A percentile compares a stretch with the other conserved stretches of the same genome.
Conservation (phyloP, 2,113 vertebrate genomes). For the Pelvicachromis taeniatus region DNA sequence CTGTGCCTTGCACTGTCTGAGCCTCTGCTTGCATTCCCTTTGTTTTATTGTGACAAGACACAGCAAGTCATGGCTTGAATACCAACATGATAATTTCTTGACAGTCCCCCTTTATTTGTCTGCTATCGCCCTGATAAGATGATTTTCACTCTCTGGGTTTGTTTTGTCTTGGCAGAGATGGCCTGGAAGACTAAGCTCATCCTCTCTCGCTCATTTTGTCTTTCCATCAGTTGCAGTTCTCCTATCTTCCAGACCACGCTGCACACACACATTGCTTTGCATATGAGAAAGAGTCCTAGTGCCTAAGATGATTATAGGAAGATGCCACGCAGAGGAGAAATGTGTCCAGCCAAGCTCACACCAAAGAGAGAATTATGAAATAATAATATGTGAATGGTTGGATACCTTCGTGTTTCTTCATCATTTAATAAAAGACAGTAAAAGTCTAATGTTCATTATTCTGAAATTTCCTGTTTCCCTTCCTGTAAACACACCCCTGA, state of each 20-base stretch:
- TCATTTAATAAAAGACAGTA: constrained; percentile 2
- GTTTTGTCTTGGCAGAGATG: constrained; percentile 63
- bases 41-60: constrained; percentile 67
- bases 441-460: constrained; percentile 5
- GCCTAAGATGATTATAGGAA: constrained; percentile 52
- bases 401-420: constrained; percentile 15
- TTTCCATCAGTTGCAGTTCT: constrained; percentile 43
- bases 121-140: constrained; percentile 65
- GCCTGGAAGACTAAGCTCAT: constrained; percentile 47
- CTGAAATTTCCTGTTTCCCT: constrained; percentile 1
- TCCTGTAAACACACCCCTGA: not conserved
- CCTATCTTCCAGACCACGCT: constrained; percentile 38
- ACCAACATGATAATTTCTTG: constrained; percentile 64
- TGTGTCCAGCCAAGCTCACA: constrained; percentile 34
- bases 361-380: constrained; percentile 29
- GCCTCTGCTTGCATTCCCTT: constrained; percentile 40
- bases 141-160: constrained; percentile 59
- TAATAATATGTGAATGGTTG: constrained; percentile 32
- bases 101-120: constrained; percentile 66
- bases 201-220: constrained; percentile 47
- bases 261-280: constrained; percentile 26
- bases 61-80: constrained; percentile 62
- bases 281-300: constrained; percentile 10
- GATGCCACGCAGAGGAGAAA: constrained; percentile 39
- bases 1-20: constrained; percentile 13